Conservation (phyloP, 2,797 vertebrate species). For the Typhlichthys eigenmanni region DNA sequence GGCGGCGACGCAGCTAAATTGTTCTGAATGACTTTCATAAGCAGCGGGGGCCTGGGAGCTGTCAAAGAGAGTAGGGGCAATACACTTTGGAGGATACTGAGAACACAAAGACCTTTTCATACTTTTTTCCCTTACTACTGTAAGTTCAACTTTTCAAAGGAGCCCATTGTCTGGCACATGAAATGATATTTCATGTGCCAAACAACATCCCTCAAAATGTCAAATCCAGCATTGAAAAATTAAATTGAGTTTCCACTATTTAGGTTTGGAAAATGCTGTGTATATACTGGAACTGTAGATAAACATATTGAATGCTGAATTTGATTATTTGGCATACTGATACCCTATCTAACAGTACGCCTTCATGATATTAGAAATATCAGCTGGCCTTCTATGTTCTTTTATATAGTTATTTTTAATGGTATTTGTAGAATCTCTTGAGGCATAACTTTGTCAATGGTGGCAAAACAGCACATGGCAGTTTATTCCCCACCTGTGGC, state of each 20-base stretch:
- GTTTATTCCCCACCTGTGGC: no score
- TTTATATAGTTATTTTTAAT: no score
- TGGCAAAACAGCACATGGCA: no score
- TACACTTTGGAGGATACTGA: slow-evolving; percentile 57
- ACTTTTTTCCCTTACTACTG: slow-evolving; percentile 1
- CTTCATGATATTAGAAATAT: no score
- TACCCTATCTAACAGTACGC: no score
- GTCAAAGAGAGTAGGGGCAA: slow-evolving; percentile 37
- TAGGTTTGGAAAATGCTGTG: not conserved
- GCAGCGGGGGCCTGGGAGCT: slow-evolving; percentile 61
- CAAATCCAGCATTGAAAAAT: not conserved
- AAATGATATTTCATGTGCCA: slow-evolving; percentile 5
- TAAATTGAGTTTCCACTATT: not conserved
- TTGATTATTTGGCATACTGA: not conserved
- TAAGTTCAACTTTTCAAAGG: slow-evolving; percentile 20
- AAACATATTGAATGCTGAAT: not conserved
- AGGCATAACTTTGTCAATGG: no score
- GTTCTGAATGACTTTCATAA: slow-evolving; percentile 73
- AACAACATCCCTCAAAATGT: slow-evolving; percentile 10
- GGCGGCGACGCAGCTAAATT: slow-evolving; percentile 60
- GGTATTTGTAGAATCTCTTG: no score
- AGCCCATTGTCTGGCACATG: not conserved
- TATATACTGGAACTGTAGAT: not conserved
- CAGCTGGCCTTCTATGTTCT: no score
- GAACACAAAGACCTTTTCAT: slow-evolving; percentile 42